Percentiles rank a stretch among this genome's conserved stretches.
Conservation (phyloP, 2,113 vertebrate species). For the Phylloscopus trochilus region DNA sequence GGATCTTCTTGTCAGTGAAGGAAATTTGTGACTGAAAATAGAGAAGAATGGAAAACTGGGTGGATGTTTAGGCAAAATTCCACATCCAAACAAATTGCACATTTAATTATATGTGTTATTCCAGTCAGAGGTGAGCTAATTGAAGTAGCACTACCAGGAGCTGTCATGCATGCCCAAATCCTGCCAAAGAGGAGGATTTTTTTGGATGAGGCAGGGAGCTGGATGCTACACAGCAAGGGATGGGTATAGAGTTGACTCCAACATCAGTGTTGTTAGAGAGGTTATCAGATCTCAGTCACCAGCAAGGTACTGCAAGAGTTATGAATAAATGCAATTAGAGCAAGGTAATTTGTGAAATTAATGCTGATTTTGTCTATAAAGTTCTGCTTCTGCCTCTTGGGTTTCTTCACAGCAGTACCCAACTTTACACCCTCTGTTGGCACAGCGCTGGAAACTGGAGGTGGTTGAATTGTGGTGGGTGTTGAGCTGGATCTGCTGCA, state of each 20-base stretch:
- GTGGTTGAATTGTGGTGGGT: neutral
- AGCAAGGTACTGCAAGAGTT: neutral
- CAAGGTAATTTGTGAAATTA: neutral
- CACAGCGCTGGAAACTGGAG: neutral
- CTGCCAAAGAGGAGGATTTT: neutral
- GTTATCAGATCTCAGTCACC: neutral
- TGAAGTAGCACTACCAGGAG: neutral
- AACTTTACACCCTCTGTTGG: neutral
- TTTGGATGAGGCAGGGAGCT: neutral
- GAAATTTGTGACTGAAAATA: neutral
- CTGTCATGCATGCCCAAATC: neutral
- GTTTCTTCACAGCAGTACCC: neutral
- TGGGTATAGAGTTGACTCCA: neutral
- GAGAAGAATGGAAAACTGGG: neutral
- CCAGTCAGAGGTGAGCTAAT: neutral
- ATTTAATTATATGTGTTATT: neutral
- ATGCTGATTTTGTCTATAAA: neutral
- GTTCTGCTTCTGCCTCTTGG: neutral
- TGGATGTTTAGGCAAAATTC: neutral
- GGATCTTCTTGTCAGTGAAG: neutral
- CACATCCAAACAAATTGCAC: neutral
- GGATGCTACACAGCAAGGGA: neutral
- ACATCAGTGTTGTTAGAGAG: neutral
- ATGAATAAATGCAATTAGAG: neutral
- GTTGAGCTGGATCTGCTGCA: neutral